Evolutionary conservation across 2,797 vertebrate genomes (phyloP), one percentile per base, ranked within the genome.

Genomic region (Tarsius wallacei): DNA sequence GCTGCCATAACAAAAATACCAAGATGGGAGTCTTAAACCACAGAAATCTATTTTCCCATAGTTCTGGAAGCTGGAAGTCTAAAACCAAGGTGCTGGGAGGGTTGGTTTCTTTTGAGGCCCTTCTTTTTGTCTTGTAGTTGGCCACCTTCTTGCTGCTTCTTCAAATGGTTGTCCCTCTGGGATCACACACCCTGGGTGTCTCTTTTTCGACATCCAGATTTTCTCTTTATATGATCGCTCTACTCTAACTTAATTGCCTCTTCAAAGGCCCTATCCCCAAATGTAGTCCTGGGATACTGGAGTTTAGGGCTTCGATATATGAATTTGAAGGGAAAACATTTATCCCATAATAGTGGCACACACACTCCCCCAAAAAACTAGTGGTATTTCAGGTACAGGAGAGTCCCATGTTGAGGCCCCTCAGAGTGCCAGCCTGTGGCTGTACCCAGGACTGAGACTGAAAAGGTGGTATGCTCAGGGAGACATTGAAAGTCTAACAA

Each of bases 101-200:
- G 21, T 42, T 53, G 19, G 31, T 26, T 59, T 59, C 55, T 17
- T 47, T 17, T 10, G 19, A 74, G 31, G 55, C 7, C 63, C 28
- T 0, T 8, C 68, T 91, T 24, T 63, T 94, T 33, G n/a, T 28
- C 21, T 42, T 21, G 26, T 28, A 49, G 70, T 9, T 22, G 55
- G 55, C 57, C 4, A 5, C 26, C 1, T 59, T 68, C 66, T n/a
- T 31, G 47, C 26, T 42, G 26, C 47, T 80, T 31, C 80, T 14
- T 85, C 66, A 53, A 2, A 0, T 42, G 81, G 24, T 59, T 53
- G 2, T 55, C 19, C 5, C 33, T 42, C 33, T 66, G 31, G 1
- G 1, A 1, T 7, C 2, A 0, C 7, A 0, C 3, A 49, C 19
- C 17, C 24, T 22, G 55, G 14, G 14, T 57, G n/a, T 85, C 77